Base-by-base conservation (phyloP, 2,113 vertebrate species). In the Ophthalmolycus amberensis region DNA sequence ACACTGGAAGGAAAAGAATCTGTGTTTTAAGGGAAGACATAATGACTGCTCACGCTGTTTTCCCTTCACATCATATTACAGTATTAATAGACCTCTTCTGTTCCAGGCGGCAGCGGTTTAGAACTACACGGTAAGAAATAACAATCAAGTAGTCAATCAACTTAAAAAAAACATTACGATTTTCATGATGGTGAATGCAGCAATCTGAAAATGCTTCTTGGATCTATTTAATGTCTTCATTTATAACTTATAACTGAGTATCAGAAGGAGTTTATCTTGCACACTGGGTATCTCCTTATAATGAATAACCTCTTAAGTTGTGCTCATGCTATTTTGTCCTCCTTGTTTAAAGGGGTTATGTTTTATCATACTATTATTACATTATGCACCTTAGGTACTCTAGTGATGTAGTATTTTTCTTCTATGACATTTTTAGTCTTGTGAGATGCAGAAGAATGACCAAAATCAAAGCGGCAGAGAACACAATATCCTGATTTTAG, bases 1-100 rank as follows among this genome's bases (percentile, higher is more conserved):
- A 94, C 89, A 91, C 0, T 81, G 80, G 73, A 83, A 79, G 83
- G 79, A 86, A 85, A 89, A 77, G 60, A 38, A 79, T 72, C 58
- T 79, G 85, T 82, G 83, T 80, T 90, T 80, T 79, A 69, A 89
- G 60, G 81, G 82, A 84, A 84, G 84, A 72, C 74, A 82, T 86
- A 84, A 91, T 80, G 74, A 79, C 79, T 64, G 79, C 78, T 83
- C 5, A 3, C 42, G 22, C 64, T 84, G 75, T 90, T 91, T 89
- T 71, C 20, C 80, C 60, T 82, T 87, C 85, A 89, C 80, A 77
- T 90, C 85, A 62, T 38, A 85, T 89, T 89, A 84, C 79, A 73
- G 67, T 64, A 59, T 79, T 87, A 86, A 84, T 82, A 77, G 78
- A 85, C 25, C 48, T 77, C 66, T 72, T 77, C 46, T 85, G 71